These are phyloP conservation scores for Silurus asotus DNA, from an alignment of 2,113 vertebrate genomes.

Conservation along the genomic window DNA sequence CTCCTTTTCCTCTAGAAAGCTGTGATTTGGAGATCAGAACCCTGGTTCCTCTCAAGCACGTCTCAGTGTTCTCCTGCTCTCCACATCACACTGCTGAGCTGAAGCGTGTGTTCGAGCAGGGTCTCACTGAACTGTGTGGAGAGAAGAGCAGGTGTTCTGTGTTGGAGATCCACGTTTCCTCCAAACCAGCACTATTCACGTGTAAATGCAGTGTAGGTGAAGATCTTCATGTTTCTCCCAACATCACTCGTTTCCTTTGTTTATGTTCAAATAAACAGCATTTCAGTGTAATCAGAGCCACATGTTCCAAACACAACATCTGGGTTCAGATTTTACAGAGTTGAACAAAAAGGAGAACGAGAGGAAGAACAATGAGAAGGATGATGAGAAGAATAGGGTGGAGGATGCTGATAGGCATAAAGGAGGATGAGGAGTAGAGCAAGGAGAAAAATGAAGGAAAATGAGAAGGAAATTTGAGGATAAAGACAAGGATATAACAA, in stretches of 20 bases:
- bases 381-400: too few relatives aligned
- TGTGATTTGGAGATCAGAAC: background rate
- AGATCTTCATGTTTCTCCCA: background rate
- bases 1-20: too few relatives aligned
- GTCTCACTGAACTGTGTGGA: background rate
- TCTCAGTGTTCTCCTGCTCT: background rate
- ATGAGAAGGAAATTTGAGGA: too few relatives aligned
- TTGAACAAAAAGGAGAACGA: constrained; percentile 8
- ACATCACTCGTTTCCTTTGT: background rate
- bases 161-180: background rate
- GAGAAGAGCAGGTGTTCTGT: background rate
- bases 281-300: background rate
- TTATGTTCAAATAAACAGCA: background rate
- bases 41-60: background rate
- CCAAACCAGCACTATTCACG: background rate
- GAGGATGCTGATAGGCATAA: too few relatives aligned
- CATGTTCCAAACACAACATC: background rate
- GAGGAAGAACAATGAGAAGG: background rate
- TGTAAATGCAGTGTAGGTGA: background rate
- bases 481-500: too few relatives aligned
- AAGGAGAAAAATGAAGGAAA: too few relatives aligned
- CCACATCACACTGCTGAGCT: background rate
- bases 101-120: background rate
- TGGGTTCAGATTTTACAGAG: constrained; percentile 21
- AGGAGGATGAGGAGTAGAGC: too few relatives aligned